phyloP scores from a whole-genome alignment of 2,888 invertebrate species.

The Stenodema calcarata region DNA sequence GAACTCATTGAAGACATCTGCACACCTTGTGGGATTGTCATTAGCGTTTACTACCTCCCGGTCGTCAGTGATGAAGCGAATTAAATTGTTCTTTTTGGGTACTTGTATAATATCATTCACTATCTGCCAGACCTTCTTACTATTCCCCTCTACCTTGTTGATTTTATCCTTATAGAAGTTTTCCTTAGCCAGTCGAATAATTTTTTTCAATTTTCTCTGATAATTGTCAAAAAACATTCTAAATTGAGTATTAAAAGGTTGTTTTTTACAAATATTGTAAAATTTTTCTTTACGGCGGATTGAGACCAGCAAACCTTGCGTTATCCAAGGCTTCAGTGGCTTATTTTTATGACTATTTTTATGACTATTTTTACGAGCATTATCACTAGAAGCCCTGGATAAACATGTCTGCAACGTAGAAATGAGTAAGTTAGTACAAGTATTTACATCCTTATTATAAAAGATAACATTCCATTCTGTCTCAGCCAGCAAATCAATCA shows the following conservation, averaged over 20 bases:
- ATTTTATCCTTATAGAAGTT: background rate
- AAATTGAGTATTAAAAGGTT: background rate
- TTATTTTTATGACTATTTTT: background rate
- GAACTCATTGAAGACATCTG: background rate
- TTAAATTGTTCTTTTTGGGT: background rate
- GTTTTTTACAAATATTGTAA: background rate
- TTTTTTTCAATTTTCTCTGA: background rate
- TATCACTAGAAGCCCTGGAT: background rate
- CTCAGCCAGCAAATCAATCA: background rate
- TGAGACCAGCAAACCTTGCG: background rate
- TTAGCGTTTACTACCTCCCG: background rate
- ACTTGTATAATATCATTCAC: background rate
- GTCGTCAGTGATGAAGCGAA: background rate
- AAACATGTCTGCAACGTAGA: background rate
- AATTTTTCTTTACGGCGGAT: background rate
- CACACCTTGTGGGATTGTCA: background rate
- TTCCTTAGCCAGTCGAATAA: background rate
- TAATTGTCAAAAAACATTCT: background rate
- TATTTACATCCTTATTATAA: background rate
- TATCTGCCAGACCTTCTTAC: background rate
- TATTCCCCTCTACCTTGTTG: background rate
- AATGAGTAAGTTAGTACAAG: background rate
- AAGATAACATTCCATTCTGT: background rate
- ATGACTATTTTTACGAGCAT: background rate
- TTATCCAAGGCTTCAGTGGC: background rate